Percentiles rank a stretch among this genome's conserved stretches.
Conservation (phyloP, 2,888 invertebrate species). For the Pollenia angustigena region DNA sequence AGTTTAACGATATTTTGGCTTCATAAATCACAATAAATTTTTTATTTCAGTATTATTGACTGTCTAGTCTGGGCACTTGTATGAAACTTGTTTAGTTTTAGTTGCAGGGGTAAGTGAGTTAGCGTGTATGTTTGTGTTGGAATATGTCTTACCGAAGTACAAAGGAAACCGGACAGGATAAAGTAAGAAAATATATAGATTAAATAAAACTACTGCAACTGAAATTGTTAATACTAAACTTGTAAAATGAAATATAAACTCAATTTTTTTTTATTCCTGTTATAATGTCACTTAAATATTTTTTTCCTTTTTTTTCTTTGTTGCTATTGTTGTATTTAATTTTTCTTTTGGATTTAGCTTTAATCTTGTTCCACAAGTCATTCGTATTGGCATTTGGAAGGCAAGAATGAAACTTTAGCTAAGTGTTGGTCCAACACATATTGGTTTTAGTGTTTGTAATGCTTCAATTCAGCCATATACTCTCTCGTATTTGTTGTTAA, state of each 20-base stretch:
- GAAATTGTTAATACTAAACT: constrained; percentile 54
- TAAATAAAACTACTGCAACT: constrained; percentile 30
- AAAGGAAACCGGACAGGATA: neutral
- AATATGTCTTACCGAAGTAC: neutral
- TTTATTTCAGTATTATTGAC: constrained; percentile 67
- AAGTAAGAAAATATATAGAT: constrained; percentile 18
- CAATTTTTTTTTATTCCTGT: constrained; percentile 39
- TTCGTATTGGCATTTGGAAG: constrained; percentile 8
- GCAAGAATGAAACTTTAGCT: neutral
- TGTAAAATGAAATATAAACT: too few species aligned
- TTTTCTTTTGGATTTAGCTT: neutral
- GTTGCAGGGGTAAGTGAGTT: neutral
- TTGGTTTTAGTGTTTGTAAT: constrained; percentile 56
- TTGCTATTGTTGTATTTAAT: neutral
- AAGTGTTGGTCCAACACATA: constrained; percentile 34
- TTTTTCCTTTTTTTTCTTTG: too few species aligned
- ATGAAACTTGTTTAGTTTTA: constrained; percentile 29
- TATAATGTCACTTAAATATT: constrained; percentile 54
- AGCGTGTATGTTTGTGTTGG: neutral
- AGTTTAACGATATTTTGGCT: constrained; percentile 2
- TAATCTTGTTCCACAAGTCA: constrained; percentile 33
- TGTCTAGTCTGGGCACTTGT: constrained; percentile 59
- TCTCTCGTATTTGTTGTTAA: neutral
- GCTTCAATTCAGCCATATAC: neutral
- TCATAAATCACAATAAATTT: constrained; percentile 67